Percentiles rank a stretch among this genome's conserved stretches.
Conservation (phyloP, 92 coral and sea anemone genomes). For the Zoanthus sansibaricus region DNA sequence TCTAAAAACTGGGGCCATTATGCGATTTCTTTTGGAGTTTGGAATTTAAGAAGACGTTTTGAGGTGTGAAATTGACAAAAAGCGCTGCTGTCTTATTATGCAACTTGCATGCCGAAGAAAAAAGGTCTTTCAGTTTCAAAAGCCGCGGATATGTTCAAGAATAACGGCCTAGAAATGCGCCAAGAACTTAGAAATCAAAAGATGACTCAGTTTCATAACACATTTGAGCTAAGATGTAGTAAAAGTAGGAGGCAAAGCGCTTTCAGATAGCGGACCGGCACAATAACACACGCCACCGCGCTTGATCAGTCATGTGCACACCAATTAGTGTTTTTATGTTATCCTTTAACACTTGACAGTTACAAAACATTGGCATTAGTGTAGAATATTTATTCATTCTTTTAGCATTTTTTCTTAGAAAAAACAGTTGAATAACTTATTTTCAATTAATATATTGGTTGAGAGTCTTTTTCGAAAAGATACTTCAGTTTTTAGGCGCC, state of each 20-base stretch:
- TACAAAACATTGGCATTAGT: conserved; percentile 49
- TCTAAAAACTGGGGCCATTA: conserved; percentile 9
- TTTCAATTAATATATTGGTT: neutral
- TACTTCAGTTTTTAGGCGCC: neutral
- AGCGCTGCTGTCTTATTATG: conserved; percentile 29
- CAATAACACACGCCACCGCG: conserved; percentile 1
- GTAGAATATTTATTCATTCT: neutral
- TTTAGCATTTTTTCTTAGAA: conserved; percentile 5
- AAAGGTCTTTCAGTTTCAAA: conserved; percentile 4
- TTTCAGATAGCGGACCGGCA: neutral
- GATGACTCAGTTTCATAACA: neutral
- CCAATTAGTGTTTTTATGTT: conserved; percentile 38
- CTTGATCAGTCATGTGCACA: conserved; percentile 6
- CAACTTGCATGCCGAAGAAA: conserved; percentile 15
- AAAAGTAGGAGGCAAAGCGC: neutral
- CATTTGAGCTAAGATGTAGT: neutral
- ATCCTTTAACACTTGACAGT: conserved; percentile 43
- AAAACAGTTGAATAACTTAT: neutral
- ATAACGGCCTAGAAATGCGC: too few relatives aligned
- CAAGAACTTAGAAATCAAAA: neutral
- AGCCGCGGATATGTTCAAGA: too few relatives aligned
- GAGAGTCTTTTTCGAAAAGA: neutral
- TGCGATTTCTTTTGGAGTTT: conserved; percentile 40
- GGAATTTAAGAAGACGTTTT: conserved; percentile 42
- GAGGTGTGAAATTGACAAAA: conserved; percentile 53